These are phyloP conservation scores for Acanthisitta chloris DNA, from an alignment of 2,113 vertebrate species.

Conservation along the genomic window DNA sequence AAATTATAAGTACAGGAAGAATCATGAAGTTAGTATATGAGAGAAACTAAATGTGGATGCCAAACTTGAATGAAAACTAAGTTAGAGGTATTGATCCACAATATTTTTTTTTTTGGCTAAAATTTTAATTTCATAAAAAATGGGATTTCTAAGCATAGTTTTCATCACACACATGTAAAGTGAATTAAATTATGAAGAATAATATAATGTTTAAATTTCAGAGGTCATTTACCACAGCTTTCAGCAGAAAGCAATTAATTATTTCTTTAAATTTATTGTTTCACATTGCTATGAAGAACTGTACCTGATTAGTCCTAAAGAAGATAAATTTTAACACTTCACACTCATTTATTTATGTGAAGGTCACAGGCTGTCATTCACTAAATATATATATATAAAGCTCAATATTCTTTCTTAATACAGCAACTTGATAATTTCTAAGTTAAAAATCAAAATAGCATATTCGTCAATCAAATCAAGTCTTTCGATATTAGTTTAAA, in stretches of 20 bases:
- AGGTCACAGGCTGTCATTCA: background rate
- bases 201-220: background rate
- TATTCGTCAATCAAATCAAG: background rate
- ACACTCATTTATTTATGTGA: background rate
- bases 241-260: background rate
- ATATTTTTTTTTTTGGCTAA: background rate
- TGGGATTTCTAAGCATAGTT: fast-evolving
- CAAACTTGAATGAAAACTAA: background rate
- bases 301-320: background rate
- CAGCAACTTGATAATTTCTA: background rate
- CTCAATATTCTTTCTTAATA: background rate
- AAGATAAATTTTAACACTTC: background rate
- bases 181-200: background rate
- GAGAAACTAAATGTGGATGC: background rate
- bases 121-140: background rate
- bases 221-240: background rate
- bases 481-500: background rate
- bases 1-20: background rate
- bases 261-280: background rate
- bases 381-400: background rate
- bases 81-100: background rate
- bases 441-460: background rate
- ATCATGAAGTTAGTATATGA: background rate
- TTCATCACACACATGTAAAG: background rate
- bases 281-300: background rate